Evolutionary conservation across 35 echinoderm and acorn worm species (phyloP).

Genomic region (Hemicentrotus pulcherrimus): DNA sequence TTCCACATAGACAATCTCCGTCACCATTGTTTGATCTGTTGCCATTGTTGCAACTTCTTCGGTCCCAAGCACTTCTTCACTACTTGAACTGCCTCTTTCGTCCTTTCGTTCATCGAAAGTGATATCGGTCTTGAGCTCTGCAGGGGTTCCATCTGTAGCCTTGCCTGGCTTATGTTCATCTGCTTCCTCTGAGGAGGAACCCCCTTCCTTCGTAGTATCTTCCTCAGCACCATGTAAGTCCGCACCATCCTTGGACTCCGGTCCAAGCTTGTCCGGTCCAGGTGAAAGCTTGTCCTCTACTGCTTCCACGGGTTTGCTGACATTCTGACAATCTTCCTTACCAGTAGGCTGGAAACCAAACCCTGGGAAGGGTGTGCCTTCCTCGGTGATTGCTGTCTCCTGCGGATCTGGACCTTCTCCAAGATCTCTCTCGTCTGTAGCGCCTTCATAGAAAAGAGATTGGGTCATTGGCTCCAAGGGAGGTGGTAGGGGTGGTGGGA

Average conservation of each 20-base stretch:
- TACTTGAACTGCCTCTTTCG: neutral
- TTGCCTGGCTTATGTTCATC: constrained; percentile 7
- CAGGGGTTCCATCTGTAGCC: neutral
- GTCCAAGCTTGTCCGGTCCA: neutral
- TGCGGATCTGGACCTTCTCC: neutral
- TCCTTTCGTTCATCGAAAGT: neutral
- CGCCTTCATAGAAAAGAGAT: neutral
- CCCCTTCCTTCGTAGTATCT: neutral
- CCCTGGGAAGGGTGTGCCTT: neutral
- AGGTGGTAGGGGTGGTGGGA: neutral
- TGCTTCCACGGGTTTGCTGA: constrained; percentile 6
- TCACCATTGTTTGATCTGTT: neutral
- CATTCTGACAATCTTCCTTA: neutral
- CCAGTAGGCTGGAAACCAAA: neutral
- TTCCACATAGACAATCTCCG: neutral
- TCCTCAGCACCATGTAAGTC: neutral
- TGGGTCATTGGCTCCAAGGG: neutral
- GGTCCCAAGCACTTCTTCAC: neutral
- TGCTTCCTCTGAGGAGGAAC: neutral
- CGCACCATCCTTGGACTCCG: constrained; percentile 1
- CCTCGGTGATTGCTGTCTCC: neutral
- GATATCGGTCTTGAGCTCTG: neutral
- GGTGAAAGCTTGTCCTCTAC: neutral
- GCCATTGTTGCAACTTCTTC: neutral
- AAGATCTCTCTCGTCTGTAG: neutral